Evolutionary conservation across 2,888 invertebrate genomes (phyloP).

Genomic region (Lacanobia wlatinum): DNA sequence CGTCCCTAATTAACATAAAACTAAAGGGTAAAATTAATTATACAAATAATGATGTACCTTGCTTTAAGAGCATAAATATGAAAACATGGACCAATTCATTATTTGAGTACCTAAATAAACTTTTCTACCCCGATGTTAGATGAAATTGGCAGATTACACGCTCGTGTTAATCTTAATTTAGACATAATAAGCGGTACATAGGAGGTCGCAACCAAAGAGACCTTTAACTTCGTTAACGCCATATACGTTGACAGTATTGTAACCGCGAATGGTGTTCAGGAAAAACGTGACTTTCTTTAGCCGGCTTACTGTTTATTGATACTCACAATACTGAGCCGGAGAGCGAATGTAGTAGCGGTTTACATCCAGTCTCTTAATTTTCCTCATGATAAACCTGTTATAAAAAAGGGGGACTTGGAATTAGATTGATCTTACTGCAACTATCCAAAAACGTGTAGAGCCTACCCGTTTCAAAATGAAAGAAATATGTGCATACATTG

Average conservation of each 20-base stretch:
- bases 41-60: conserved; percentile 29
- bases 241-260: conserved; percentile 81
- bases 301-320: conserved; percentile 74
- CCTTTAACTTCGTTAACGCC: conserved; percentile 83
- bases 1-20: conserved; percentile 78
- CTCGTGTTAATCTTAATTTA: conserved; percentile 74
- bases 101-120: conserved; percentile 12
- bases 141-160: conserved; percentile 61
- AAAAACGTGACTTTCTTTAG: conserved; percentile 83
- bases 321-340: conserved; percentile 54
- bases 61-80: conserved; percentile 22
- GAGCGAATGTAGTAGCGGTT: conserved; percentile 41
- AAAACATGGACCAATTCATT: conserved; percentile 31
- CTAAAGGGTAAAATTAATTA: conserved; percentile 69
- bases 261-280: conserved; percentile 79
- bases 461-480: conserved; percentile 71
- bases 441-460: conserved; percentile 61
- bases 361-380: conserved; percentile 47
- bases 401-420: conserved; percentile 26
- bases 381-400: conserved; percentile 35
- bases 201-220: conserved; percentile 75
- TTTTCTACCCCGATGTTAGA: conserved; percentile 30
- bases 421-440: conserved; percentile 45
- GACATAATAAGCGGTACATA: conserved; percentile 77
- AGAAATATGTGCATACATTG: conserved; percentile 80